phyloP scores from a whole-genome alignment of 2,888 invertebrate genomes.

The Chironomus tentans region DNA sequence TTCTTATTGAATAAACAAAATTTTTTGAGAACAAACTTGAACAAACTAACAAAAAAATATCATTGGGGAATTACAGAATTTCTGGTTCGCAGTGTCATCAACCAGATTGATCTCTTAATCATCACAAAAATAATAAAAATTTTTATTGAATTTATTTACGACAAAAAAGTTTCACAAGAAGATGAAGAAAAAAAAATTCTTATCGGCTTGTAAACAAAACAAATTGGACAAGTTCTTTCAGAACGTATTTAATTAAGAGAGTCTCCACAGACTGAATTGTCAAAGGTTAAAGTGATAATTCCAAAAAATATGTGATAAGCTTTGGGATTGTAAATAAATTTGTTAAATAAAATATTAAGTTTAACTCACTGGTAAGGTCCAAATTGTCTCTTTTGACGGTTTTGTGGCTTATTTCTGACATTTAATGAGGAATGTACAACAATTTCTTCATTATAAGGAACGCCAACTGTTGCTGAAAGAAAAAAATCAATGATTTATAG shows the following conservation, averaged over 20 bases:
- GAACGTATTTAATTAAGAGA: neutral
- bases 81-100: too few relatives aligned
- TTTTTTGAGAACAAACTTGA: too few relatives aligned
- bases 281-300: constrained; percentile 1
- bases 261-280: neutral
- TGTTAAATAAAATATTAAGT: neutral
- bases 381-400: constrained; percentile 17
- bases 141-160: too few relatives aligned
- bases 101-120: too few relatives aligned
- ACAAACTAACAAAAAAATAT: too few relatives aligned
- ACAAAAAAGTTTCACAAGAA: too few relatives aligned
- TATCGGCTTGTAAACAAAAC: neutral
- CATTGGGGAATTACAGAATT: too few relatives aligned
- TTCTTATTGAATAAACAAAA: too few relatives aligned
- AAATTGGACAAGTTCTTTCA: neutral
- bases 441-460: constrained; percentile 40
- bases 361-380: neutral
- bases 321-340: too few relatives aligned
- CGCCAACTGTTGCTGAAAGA: constrained; percentile 10
- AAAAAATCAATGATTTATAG: neutral
- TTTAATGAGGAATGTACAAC: constrained; percentile 44
- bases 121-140: too few relatives aligned
- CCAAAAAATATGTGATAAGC: neutral
- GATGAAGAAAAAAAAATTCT: neutral
- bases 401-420: constrained; percentile 39